Percentiles rank a stretch among this genome's conserved stretches.
Conservation (phyloP, 2,113 vertebrate genomes). For the Ardeotis arabs region DNA sequence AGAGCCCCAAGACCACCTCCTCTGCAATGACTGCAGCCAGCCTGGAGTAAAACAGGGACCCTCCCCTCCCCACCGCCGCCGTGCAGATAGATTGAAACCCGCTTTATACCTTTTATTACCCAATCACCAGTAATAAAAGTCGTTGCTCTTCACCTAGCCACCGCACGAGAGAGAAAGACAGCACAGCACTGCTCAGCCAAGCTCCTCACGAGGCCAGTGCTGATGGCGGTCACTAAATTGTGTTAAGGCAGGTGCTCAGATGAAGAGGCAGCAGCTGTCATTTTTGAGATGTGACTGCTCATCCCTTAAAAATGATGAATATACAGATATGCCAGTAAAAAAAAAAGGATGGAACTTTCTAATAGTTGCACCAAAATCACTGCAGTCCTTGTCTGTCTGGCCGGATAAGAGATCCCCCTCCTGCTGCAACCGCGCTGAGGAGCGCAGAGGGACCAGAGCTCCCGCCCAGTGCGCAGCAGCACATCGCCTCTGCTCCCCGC, state of each 20-base stretch:
- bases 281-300: not conserved
- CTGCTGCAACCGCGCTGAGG: not conserved
- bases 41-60: not conserved
- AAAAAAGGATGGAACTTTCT: not conserved
- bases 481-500: fast-evolving
- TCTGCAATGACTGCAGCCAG: not conserved
- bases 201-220: not conserved
- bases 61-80: not conserved
- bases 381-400: not conserved
- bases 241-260: not conserved
- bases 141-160: not conserved
- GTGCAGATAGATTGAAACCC: not conserved
- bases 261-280: not conserved
- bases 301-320: not conserved
- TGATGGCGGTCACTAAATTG: fast-evolving
- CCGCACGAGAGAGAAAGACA: not conserved
- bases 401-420: not conserved
- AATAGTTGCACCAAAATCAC: not conserved
- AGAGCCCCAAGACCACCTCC: not conserved
- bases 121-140: not conserved
- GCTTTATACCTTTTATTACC: not conserved
- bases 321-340: not conserved
- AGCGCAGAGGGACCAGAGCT: not conserved
- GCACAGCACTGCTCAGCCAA: not conserved
- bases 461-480: fast-evolving